Percentiles rank a stretch among this genome's conserved stretches.
Evolutionary conservation across 1,140 invertebrate genomes (phyloP).

Genomic region (Pantala flavescens): DNA sequence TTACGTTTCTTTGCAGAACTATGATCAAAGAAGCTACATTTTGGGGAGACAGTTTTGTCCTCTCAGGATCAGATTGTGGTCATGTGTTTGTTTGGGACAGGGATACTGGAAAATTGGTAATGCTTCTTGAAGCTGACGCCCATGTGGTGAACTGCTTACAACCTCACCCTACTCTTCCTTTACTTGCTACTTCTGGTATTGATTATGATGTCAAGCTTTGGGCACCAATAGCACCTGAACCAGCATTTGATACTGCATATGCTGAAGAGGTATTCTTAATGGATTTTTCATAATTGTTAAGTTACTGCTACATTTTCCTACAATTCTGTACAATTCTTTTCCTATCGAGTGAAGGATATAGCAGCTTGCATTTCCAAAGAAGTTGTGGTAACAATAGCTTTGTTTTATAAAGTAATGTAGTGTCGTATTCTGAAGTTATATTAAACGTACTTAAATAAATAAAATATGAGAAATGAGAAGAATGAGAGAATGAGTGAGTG

Average conservation of each 20-base stretch:
- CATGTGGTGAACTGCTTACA: conserved; percentile 82
- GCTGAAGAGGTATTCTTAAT: conserved; percentile 55
- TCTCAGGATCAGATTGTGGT: conserved; percentile 80
- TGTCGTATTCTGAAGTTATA: too few species aligned
- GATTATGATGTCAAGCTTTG: conserved; percentile 85
- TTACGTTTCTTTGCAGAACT: conserved; percentile 49
- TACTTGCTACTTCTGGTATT: conserved; percentile 78
- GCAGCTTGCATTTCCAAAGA: too few species aligned
- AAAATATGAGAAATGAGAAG: too few species aligned
- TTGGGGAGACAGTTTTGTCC: conserved; percentile 72
- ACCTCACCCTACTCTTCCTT: conserved; percentile 70
- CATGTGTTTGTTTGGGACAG: conserved; percentile 63
- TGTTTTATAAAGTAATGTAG: too few species aligned
- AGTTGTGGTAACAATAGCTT: too few species aligned
- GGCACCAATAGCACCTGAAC: conserved; percentile 52
- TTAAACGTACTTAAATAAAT: too few species aligned
- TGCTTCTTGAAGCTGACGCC: conserved; percentile 70
- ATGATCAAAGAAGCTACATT: conserved; percentile 87
- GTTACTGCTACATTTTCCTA: conserved; percentile 10
- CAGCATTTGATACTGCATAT: conserved; percentile 51
- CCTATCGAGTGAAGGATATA: too few species aligned
- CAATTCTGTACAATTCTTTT: conserved; percentile 13
- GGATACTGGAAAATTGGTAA: conserved; percentile 53
- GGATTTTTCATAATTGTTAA: not conserved
- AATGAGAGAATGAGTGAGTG: too few species aligned